Evolutionary conservation across 2,113 vertebrate species (phyloP).

Genomic region (Lasiurus borealis): DNA sequence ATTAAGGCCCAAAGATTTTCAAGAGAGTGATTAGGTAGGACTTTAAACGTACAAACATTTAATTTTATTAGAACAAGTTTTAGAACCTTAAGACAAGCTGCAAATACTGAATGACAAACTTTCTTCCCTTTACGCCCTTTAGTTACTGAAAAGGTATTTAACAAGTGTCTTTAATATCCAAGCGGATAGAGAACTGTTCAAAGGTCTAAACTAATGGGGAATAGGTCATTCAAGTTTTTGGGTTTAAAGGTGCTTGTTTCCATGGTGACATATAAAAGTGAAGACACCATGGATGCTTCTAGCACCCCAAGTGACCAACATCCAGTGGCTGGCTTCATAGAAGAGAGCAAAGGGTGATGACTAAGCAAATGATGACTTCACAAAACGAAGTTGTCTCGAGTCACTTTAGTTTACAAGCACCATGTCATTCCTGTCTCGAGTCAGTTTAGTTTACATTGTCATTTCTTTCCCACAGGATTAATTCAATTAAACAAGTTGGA

Average conservation of each 20-base stretch:
- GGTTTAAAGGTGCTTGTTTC: background rate
- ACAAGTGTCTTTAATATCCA: conserved; percentile 1
- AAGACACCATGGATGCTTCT: background rate
- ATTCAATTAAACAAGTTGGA: conserved; percentile 32
- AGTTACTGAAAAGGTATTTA: conserved; percentile 71
- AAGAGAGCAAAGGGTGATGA: background rate
- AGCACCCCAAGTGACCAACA: background rate
- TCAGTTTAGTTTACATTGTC: background rate
- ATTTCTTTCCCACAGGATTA: background rate
- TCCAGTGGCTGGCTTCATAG: background rate
- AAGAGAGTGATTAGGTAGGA: conserved; percentile 71
- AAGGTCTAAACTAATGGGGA: conserved; percentile 14
- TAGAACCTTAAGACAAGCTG: conserved; percentile 82
- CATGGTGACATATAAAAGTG: background rate
- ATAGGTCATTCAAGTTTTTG: background rate
- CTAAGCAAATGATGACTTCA: background rate
- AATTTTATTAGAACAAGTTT: conserved; percentile 81
- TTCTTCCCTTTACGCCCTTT: conserved; percentile 58
- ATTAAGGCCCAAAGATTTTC: conserved; percentile 79
- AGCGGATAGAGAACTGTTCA: background rate
- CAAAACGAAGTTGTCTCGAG: background rate
- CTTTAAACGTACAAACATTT: conserved; percentile 80
- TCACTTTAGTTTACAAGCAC: background rate
- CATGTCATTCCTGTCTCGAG: background rate
- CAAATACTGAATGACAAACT: conserved; percentile 61